Percentiles rank a stretch among this genome's conserved stretches.
Evolutionary conservation across 2,888 invertebrate species (phyloP).

Genomic region (Polydesmus complanatus): DNA sequence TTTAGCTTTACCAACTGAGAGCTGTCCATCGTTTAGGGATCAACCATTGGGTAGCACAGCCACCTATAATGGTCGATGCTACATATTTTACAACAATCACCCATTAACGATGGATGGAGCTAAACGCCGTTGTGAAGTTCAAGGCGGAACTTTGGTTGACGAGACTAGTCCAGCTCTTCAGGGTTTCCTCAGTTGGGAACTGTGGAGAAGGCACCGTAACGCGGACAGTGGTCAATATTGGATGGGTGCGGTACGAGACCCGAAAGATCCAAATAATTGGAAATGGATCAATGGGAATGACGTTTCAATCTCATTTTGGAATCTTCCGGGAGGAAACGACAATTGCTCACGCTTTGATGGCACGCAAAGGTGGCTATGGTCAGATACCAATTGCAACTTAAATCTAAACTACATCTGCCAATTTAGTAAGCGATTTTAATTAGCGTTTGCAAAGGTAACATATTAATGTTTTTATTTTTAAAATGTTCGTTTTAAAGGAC

Average conservation of each 20-base stretch:
- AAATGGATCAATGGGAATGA: conserved; percentile 76
- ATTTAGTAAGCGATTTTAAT: conserved; percentile 54
- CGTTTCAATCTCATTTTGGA: conserved; percentile 83
- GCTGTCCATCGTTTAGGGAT: conserved; percentile 82
- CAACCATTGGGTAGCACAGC: conserved; percentile 85
- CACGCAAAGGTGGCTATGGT: conserved; percentile 88
- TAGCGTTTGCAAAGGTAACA: not conserved
- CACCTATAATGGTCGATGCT: conserved; percentile 88
- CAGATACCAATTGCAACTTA: conserved; percentile 73
- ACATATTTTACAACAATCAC: conserved; percentile 80
- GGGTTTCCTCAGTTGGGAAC: conserved; percentile 87
- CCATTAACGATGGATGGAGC: conserved; percentile 67
- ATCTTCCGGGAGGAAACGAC: conserved; percentile 64
- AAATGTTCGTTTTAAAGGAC: conserved; percentile 43
- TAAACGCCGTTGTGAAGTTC: conserved; percentile 57
- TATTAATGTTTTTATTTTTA: not conserved
- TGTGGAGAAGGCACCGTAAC: conserved; percentile 78
- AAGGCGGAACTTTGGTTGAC: conserved; percentile 73
- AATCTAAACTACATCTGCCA: conserved; percentile 82
- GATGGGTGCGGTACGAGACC: conserved; percentile 84
- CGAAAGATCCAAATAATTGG: conserved; percentile 62
- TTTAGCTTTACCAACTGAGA: conserved; percentile 46
- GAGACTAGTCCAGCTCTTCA: conserved; percentile 87
- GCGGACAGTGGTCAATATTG: conserved; percentile 86
- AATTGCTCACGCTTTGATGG: conserved; percentile 83